These are phyloP conservation scores for Antheraea mylitta DNA, from an alignment of 1,140 invertebrate species.

Conservation along the genomic window DNA sequence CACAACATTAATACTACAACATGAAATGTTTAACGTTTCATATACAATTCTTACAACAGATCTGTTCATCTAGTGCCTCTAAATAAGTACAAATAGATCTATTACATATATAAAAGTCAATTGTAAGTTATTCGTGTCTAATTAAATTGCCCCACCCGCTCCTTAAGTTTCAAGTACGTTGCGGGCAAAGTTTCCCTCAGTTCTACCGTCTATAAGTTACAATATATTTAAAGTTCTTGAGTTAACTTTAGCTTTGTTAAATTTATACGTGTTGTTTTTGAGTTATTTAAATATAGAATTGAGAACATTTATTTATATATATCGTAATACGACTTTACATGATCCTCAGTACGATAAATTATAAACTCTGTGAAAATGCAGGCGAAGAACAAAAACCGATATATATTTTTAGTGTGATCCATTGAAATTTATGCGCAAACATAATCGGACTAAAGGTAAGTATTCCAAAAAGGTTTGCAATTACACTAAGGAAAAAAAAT, in stretches of 20 bases:
- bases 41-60: not conserved
- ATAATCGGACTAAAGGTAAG: no score
- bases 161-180: not conserved
- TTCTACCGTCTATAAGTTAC: not conserved
- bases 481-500: no score
- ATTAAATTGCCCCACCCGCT: not conserved
- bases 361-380: no score
- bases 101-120: not conserved
- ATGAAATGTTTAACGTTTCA: no score
- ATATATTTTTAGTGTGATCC: no score
- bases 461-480: no score
- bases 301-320: not conserved
- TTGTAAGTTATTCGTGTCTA: not conserved
- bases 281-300: not conserved
- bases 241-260: conserved; percentile 4
- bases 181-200: not conserved
- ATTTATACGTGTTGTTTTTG: conserved; percentile 2
- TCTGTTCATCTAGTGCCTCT: not conserved
- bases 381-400: no score
- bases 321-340: no score
- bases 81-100: not conserved
- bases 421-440: no score
- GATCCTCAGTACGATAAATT: no score
- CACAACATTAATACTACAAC: no score
- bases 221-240: not conserved